Percentiles rank a stretch among this genome's conserved stretches.
Conservation (phyloP, 1,140 invertebrate species). For the Calosoma granatense region DNA sequence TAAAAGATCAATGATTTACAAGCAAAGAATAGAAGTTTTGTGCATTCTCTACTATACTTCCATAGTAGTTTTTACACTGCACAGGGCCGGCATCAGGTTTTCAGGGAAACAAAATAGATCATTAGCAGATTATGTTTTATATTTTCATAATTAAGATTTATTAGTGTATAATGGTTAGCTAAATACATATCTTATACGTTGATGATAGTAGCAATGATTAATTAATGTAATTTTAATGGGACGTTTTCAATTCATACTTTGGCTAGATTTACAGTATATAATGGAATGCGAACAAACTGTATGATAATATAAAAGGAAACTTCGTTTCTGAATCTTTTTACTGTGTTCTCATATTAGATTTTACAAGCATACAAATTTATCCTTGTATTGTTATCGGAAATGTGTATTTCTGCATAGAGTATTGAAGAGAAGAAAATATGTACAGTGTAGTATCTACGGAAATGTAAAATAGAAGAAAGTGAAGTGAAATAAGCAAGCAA, state of each 20-base stretch:
- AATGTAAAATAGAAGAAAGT: not conserved
- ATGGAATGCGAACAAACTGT: no score
- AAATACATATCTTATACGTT: no score
- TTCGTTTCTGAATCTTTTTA: no score
- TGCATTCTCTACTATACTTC: not conserved
- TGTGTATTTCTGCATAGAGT: not conserved
- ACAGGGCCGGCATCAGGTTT: not conserved
- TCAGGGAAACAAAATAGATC: no score
- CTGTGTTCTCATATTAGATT: not conserved
- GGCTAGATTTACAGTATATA: not conserved
- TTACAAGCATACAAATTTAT: not conserved
- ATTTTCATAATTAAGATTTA: no score
- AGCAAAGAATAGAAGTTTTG: not conserved
- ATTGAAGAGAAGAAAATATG: not conserved
- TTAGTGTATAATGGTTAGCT: no score
- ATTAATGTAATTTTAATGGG: no score
- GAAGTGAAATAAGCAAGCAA: no score
- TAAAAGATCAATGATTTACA: not conserved
- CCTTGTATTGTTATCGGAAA: not conserved
- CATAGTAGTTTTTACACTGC: not conserved
- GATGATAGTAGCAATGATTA: no score
- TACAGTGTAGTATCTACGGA: not conserved
- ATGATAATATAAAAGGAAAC: no score
- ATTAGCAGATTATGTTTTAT: no score
- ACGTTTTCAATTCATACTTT: no score